These are phyloP conservation scores for Meiosimyza decipiens DNA, from an alignment of 2,888 invertebrate species.

Conservation along the genomic window DNA sequence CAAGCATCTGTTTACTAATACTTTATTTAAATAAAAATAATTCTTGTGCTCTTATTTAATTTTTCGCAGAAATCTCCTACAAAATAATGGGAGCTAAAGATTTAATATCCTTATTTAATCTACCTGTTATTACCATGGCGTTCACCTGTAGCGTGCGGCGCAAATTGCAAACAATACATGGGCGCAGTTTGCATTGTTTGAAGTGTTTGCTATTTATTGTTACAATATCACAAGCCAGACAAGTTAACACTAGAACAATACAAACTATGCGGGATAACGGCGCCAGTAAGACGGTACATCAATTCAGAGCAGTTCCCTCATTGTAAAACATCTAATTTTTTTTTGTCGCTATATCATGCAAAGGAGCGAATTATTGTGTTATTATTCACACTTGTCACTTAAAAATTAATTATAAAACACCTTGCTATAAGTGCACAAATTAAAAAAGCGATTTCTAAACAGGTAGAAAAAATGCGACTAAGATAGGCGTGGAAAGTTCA, in stretches of 20 bases:
- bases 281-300: slow-evolving; percentile 27
- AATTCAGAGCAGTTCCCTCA: too few relatives aligned
- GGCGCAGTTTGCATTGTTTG: not conserved
- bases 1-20: too few relatives aligned
- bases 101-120: too few relatives aligned
- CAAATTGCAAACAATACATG: slow-evolving; percentile 23
- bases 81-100: too few relatives aligned
- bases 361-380: slow-evolving; percentile 6
- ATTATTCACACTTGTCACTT: slow-evolving; percentile 38
- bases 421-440: too few relatives aligned
- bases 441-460: too few relatives aligned
- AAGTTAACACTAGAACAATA: slow-evolving; percentile 16
- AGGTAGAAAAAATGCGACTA: too few relatives aligned
- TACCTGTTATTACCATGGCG: not conserved
- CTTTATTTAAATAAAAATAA: too few relatives aligned
- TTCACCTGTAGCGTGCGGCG: slow-evolving; percentile 14
- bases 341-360: slow-evolving; percentile 23
- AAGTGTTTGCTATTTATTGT: not conserved
- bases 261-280: slow-evolving; percentile 36
- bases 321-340: not conserved
- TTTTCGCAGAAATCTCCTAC: too few relatives aligned
- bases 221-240: slow-evolving; percentile 17
- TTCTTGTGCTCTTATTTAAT: too few relatives aligned
- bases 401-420: too few relatives aligned
- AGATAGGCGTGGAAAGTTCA: too few relatives aligned